Conservation (phyloP, 2,113 vertebrate genomes). For the Xenopus borealis region DNA sequence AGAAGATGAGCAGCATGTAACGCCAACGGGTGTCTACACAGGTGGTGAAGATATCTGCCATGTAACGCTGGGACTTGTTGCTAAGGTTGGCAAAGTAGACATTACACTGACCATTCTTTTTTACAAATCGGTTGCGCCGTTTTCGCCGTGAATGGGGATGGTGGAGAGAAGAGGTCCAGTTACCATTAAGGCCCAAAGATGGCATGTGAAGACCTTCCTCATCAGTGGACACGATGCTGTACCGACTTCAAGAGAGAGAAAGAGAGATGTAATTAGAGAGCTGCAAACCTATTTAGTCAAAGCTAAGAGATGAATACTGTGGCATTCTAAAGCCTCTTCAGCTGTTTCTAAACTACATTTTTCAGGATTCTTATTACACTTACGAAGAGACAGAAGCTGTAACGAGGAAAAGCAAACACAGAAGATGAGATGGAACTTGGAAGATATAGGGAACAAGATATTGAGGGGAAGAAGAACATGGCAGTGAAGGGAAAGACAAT, state of each 20-base stretch:
- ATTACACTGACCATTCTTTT: slow-evolving; percentile 96
- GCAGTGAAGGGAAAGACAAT: no score
- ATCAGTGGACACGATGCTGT: slow-evolving; percentile 80
- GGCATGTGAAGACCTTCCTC: slow-evolving; percentile 78
- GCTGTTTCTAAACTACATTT: no score
- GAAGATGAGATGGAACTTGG: no score
- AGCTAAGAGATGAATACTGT: no score
- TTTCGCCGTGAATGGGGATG: slow-evolving; percentile 73
- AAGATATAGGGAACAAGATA: no score
- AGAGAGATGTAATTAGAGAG: neutral
- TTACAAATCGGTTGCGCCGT: slow-evolving; percentile 90
- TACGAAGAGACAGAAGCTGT: no score
- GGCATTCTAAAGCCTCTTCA: no score
- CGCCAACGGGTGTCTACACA: slow-evolving; percentile 95
- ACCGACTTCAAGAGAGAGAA: slow-evolving; percentile 61
- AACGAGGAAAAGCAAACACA: no score
- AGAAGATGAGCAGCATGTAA: slow-evolving; percentile 91
- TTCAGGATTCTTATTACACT: no score
- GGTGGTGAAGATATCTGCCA: slow-evolving; percentile 95
- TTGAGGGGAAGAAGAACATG: no score
- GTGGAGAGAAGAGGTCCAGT: slow-evolving; percentile 64
- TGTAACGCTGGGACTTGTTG: slow-evolving; percentile 88
- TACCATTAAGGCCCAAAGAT: slow-evolving; percentile 66
- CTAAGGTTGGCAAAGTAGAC: slow-evolving; percentile 92
- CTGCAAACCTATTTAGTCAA: neutral